Base-by-base conservation (phyloP, 2,797 vertebrate species). In the Carduelis carduelis region DNA sequence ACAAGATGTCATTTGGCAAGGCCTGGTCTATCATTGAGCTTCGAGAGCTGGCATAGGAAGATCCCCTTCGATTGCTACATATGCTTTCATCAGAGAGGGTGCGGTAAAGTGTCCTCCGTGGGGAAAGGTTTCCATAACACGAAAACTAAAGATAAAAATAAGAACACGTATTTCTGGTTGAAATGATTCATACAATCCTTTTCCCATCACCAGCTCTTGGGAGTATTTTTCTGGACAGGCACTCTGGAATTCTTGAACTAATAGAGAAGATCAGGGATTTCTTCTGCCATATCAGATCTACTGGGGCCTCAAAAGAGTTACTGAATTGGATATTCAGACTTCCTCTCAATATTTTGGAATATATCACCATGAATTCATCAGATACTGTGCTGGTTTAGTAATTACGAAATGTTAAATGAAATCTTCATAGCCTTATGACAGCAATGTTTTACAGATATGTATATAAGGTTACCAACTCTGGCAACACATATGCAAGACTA, bases 11-110 rank as follows among this genome's bases (percentile, higher is more conserved):
- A 23, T 98, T 99, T 85, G 99, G 99, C 98, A 99, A 93, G 35
- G 98, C 98, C 79, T 99, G 99, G 96, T 99, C 99, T 83, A 99
- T 97, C 97, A 99, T 94, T 53, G 99, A 99, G 93, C 99, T 99
- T 53, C 98, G 98, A 7, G 99, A 99, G 95, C 99, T 99, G 93
- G 98, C 96, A 3, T 99, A 99, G 26, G 99, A 99, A 3, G 99
- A 99, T 24, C 98, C 98, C 97, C 98, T 98, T 13, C 99, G 98
- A 80, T 98, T 99, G 94, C 99, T 99, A 91, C 99, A 99, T 87
- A 99, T 98, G 24, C 99, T 99, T 93, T 99, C 99, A 14, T 99
- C 99, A 1, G 99, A 99, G 18, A 99, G 97, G 0, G 99, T 99
- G 81, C 99, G 98, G 95, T 99, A 99, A 12, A 99, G 97, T 0